These are phyloP conservation scores for Nothoprocta pentlandii DNA, from an alignment of 2,113 vertebrate species.

Conservation along the genomic window DNA sequence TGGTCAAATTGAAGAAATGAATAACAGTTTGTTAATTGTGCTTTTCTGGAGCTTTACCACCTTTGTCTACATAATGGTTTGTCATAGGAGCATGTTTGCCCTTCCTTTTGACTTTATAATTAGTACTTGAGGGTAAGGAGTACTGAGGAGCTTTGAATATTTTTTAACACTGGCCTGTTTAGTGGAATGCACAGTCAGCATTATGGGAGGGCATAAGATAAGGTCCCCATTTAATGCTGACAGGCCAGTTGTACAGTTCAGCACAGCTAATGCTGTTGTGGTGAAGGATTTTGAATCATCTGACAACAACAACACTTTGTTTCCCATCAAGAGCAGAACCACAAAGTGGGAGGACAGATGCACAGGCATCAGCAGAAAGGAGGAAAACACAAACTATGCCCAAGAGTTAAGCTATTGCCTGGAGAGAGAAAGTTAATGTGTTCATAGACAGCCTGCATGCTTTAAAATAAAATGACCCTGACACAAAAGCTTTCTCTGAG, in stretches of 20 bases:
- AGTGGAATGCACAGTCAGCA: neutral
- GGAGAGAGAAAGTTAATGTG: neutral
- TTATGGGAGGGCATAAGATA: neutral
- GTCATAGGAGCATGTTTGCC: neutral
- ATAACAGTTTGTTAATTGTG: neutral
- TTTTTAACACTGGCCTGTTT: neutral
- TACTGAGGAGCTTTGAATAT: neutral
- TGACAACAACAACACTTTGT: neutral
- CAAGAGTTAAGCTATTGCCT: neutral
- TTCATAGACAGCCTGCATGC: neutral
- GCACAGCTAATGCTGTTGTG: neutral
- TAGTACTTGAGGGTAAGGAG: neutral
- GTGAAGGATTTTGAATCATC: neutral
- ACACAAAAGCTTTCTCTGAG: neutral
- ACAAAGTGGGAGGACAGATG: neutral
- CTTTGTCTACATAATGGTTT: neutral
- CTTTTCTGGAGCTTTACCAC: neutral
- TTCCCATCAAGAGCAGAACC: neutral
- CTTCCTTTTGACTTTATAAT: neutral
- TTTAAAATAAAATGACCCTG: neutral
- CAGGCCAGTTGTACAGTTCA: neutral
- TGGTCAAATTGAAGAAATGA: neutral
- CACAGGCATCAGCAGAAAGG: neutral
- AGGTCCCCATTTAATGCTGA: neutral
- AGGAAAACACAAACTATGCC: neutral